Evolutionary conservation across 2,797 vertebrate species (phyloP).

Genomic region (Chelidonichthys spinosus): DNA sequence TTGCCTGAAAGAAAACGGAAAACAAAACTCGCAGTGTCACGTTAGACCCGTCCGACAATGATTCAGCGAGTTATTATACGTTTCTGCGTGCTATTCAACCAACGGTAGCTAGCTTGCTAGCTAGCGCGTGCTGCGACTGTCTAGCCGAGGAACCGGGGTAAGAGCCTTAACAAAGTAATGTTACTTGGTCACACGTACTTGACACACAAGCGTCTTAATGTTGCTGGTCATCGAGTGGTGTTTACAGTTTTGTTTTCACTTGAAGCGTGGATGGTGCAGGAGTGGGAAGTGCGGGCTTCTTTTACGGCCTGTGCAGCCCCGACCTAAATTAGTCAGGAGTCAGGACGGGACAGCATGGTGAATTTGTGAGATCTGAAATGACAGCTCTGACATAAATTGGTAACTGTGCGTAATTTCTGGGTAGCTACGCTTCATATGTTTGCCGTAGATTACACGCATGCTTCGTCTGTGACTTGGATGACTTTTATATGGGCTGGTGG

Average conservation of each 20-base stretch:
- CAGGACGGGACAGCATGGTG: slow-evolving; percentile 61
- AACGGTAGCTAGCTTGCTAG: slow-evolving; percentile 70
- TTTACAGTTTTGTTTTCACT: slow-evolving; percentile 44
- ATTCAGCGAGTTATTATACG: slow-evolving; percentile 87
- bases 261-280: slow-evolving; percentile 26
- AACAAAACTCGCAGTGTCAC: slow-evolving; percentile 78
- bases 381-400: slow-evolving; percentile 54
- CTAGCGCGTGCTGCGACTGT: slow-evolving; percentile 78
- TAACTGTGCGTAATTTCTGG: background rate
- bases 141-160: slow-evolving; percentile 54
- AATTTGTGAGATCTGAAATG: slow-evolving; percentile 46
- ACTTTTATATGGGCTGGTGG: slow-evolving; percentile 10
- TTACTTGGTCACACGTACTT: slow-evolving; percentile 43
- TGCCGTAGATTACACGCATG: background rate
- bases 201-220: slow-evolving; percentile 17
- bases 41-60: slow-evolving; percentile 80
- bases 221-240: slow-evolving; percentile 4
- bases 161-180: slow-evolving; percentile 28
- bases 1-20: slow-evolving; percentile 59
- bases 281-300: slow-evolving; percentile 58
- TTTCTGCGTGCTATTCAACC: slow-evolving; percentile 71
- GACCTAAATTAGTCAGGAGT: slow-evolving; percentile 78
- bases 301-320: slow-evolving; percentile 81
- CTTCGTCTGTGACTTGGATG: slow-evolving; percentile 10
- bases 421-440: background rate